Evolutionary conservation across 2,888 invertebrate species (phyloP).

Genomic region (Sacculina carcini): DNA sequence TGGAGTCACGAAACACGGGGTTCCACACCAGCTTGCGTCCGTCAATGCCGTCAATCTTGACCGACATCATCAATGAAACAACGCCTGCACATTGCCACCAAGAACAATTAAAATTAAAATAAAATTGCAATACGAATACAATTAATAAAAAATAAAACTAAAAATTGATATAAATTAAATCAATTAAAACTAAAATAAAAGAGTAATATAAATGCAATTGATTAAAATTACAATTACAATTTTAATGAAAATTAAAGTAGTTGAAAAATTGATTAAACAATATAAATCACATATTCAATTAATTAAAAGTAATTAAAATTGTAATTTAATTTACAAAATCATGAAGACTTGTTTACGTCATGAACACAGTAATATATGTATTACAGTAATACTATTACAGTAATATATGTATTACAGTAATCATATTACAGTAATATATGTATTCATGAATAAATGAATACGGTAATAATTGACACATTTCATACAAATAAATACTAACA

Average conservation of each 20-base stretch:
- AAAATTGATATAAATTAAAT: no score
- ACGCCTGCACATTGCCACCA: slow-evolving; percentile 24
- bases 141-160: no score
- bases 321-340: slow-evolving; percentile 6
- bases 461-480: not conserved
- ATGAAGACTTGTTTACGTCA: not conserved
- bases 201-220: no score
- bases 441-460: slow-evolving; percentile 5
- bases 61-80: slow-evolving; percentile 45
- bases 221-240: no score
- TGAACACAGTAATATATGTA: slow-evolving; percentile 1
- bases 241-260: no score
- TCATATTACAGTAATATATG: no score
- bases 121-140: no score
- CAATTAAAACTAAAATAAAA: no score
- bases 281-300: slow-evolving; percentile 5
- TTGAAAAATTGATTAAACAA: no score
- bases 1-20: slow-evolving; percentile 39
- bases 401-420: no score
- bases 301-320: slow-evolving; percentile 6
- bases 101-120: not conserved
- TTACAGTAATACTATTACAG: no score
- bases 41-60: slow-evolving; percentile 56
- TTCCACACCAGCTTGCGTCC: slow-evolving; percentile 54
- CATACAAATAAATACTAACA: not conserved